Evolutionary conservation across 2,888 invertebrate species (phyloP), one percentile per base, ranked within the genome.

Genomic region (Cryptus armator): DNA sequence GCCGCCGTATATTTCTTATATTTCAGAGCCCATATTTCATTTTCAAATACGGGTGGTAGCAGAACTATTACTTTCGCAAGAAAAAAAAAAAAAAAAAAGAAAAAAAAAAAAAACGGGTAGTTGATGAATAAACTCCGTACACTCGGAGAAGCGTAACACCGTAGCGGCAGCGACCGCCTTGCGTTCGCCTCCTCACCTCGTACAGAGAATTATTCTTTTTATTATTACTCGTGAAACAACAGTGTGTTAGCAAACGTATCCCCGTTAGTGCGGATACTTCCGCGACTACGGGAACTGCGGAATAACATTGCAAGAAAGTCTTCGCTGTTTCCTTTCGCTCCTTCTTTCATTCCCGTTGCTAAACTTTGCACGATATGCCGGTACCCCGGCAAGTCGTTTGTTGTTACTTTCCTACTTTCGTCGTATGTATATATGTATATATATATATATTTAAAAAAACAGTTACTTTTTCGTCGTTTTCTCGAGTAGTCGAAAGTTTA

Each of bases 241-340:
- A 7, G 12, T 59, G 24, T 29, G 5, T 14, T 1, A 29, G 59
- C 59, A 2, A 3, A 59, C 12, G 24, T 59, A 29, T 59, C 59
- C 59, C 10, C n/a, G 29, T 12, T 16, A n/a, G 53, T 59, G 10
- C 29, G 59, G 37, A 37, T 59, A 29, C 24, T 59, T 29, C 59
- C 0, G 14, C 59, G 12, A 59, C 9, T 29, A 14, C 59, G 29
- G 0, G 24, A 59, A 59, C 59, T 59, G 24, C 5, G 29, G 14
- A 59, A 59, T 24, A 24, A 12, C 59, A 24, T 29, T 59, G 12
- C 59, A 59, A 59, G 24, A 59, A 29, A 59, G 29, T 59, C 59
- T 59, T 19, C 16, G 16, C 3, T 53, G 2, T 12, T 29, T 29
- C 29, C 16, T 0, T 12, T 12, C 29, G 59, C 48, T 48, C 48